Percentiles rank a stretch among this genome's conserved stretches.
These are phyloP conservation scores for Thamnaconus septentrionalis DNA, from an alignment of 2,113 vertebrate species.

Conservation along the genomic window DNA sequence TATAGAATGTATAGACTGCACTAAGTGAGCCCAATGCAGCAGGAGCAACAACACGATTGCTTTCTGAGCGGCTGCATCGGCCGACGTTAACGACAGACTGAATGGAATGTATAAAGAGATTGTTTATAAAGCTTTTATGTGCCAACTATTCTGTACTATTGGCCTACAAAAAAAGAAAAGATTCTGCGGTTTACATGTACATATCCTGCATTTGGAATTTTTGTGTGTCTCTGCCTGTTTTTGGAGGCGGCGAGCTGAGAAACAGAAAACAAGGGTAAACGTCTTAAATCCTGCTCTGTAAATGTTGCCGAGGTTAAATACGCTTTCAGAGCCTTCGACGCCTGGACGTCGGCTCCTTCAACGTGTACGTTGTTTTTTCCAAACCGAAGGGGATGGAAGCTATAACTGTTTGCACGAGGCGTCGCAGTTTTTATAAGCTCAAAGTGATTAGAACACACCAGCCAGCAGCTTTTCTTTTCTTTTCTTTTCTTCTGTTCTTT, in stretches of 20 bases:
- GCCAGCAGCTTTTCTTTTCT: constrained; percentile 24
- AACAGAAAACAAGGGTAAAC: too few species aligned
- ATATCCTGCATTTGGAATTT: constrained; percentile 37
- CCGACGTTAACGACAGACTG: constrained; percentile 16
- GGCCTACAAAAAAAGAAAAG: constrained; percentile 31
- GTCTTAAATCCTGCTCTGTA: constrained; percentile 13
- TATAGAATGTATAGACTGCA: constrained; percentile 29
- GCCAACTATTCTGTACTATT: constrained; percentile 76
- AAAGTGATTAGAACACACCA: constrained; percentile 27
- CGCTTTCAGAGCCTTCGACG: constrained; percentile 6
- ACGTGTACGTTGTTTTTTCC: constrained; percentile 16
- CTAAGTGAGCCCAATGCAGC: neutral
- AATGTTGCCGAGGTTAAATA: constrained; percentile 27
- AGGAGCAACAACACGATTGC: neutral
- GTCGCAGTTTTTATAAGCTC: constrained; percentile 48
- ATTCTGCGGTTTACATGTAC: constrained; percentile 64
- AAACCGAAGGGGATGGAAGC: constrained; percentile 2
- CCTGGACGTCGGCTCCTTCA: constrained; percentile 9
- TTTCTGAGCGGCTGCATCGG: too few species aligned
- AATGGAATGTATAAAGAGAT: constrained; percentile 55
- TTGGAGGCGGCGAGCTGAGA: too few species aligned
- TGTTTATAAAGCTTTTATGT: constrained; percentile 66
- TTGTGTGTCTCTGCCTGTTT: constrained; percentile 14
- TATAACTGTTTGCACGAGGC: constrained; percentile 43
- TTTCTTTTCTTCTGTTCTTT: constrained; percentile 1